A percentile compares a stretch with the other conserved stretches of the same genome.
Evolutionary conservation across 2,888 invertebrate species (phyloP).

Genomic region (Pammene fasciana): DNA sequence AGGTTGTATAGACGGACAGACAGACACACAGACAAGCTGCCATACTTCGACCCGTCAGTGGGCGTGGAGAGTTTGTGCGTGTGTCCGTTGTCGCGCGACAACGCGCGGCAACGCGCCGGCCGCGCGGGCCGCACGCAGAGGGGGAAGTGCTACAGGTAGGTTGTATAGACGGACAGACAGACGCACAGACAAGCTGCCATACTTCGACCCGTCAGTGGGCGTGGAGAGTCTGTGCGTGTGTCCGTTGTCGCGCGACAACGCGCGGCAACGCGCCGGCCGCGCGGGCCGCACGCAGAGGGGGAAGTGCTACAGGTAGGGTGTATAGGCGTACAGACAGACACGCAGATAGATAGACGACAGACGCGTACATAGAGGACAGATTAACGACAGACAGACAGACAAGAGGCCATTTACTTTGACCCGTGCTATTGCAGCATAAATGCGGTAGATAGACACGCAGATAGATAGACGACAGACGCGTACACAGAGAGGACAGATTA

Average conservation of each 20-base stretch:
- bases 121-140: constrained; percentile 92
- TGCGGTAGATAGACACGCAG: no score
- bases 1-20: no score
- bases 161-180: no score
- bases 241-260: constrained; percentile 93
- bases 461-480: no score
- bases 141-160: constrained; percentile 91
- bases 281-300: constrained; percentile 94
- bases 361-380: no score
- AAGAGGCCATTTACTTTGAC: no score
- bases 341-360: no score
- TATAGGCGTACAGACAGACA: no score
- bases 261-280: constrained; percentile 95
- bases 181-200: constrained; percentile 85
- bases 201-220: constrained; percentile 92
- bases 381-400: no score
- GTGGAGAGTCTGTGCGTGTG: constrained; percentile 93
- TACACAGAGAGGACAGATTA: no score
- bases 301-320: constrained; percentile 89
- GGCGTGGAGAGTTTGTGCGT: constrained; percentile 93
- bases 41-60: constrained; percentile 93
- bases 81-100: constrained; percentile 92
- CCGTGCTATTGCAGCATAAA: no score
- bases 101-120: constrained; percentile 96
- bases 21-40: constrained; percentile 86